Evolutionary conservation across 2,113 vertebrate genomes (phyloP).

Genomic region (Rhinolophus ferrumequinum): DNA sequence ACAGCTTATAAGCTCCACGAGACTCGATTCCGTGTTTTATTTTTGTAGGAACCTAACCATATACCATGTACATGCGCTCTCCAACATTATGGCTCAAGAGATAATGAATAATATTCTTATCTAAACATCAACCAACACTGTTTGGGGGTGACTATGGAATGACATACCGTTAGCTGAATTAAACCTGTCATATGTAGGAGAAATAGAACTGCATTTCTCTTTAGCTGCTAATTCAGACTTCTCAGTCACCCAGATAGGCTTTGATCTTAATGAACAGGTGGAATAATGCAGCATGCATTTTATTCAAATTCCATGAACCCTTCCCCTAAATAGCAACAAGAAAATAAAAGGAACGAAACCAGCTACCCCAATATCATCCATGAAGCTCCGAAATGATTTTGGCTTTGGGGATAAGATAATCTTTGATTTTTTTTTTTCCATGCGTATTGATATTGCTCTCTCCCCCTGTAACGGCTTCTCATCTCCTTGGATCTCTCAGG

Average conservation of each 20-base stretch:
- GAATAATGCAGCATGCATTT: neutral
- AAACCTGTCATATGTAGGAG: neutral
- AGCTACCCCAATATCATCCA: neutral
- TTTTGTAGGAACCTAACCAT: too few species aligned
- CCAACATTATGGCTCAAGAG: neutral
- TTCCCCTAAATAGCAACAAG: neutral
- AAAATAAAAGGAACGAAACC: neutral
- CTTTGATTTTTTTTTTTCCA: neutral
- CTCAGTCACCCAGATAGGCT: neutral
- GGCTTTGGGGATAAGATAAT: neutral
- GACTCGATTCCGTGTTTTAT: neutral
- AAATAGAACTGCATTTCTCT: neutral
- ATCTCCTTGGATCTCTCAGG: neutral
- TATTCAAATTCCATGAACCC: neutral
- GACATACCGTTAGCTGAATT: neutral
- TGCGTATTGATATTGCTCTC: neutral
- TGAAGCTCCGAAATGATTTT: neutral
- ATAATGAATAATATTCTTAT: neutral
- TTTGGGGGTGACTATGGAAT: neutral
- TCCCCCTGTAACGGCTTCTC: neutral
- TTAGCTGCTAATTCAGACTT: neutral
- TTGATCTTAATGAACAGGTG: neutral
- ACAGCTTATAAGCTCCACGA: neutral
- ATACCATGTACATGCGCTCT: fast-evolving
- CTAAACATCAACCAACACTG: neutral